A percentile compares a stretch with the other conserved stretches of the same genome.
These are phyloP conservation scores for Bubalus kerabau DNA, from an alignment of 2,113 vertebrate species.

Conservation along the genomic window DNA sequence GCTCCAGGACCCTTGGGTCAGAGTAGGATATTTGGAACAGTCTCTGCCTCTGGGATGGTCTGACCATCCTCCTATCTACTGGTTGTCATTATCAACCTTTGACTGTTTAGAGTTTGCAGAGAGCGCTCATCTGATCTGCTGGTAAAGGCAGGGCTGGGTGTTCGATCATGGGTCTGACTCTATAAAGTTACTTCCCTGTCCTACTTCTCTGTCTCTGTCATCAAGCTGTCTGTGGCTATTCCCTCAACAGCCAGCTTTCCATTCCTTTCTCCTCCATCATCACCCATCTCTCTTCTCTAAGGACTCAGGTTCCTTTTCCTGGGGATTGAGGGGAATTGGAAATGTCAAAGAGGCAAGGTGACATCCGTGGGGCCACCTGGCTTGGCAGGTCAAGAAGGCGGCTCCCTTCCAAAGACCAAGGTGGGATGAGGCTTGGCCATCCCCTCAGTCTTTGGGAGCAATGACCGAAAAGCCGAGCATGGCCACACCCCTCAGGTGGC, in stretches of 20 bases:
- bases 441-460: not conserved
- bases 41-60: not conserved
- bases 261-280: not conserved
- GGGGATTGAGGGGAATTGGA: not conserved
- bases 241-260: not conserved
- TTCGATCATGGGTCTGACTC: not conserved
- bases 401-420: not conserved
- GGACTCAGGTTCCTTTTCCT: not conserved
- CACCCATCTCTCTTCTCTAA: not conserved
- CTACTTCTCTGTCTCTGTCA: not conserved
- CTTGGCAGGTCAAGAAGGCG: not conserved
- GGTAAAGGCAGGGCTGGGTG: not conserved
- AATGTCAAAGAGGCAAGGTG: not conserved
- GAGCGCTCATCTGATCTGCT: too few species aligned
- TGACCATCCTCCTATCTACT: not conserved
- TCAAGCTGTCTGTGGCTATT: not conserved
- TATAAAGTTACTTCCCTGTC: not conserved
- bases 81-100: not conserved
- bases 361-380: rapidly evolving
- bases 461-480: not conserved
- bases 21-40: not conserved
- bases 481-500: not conserved
- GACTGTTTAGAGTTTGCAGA: not conserved
- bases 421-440: not conserved
- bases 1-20: not conserved